Percentiles rank a stretch among this genome's conserved stretches.
Evolutionary conservation across 2,113 vertebrate species (phyloP).

Genomic region (Phaethon lepturus): DNA sequence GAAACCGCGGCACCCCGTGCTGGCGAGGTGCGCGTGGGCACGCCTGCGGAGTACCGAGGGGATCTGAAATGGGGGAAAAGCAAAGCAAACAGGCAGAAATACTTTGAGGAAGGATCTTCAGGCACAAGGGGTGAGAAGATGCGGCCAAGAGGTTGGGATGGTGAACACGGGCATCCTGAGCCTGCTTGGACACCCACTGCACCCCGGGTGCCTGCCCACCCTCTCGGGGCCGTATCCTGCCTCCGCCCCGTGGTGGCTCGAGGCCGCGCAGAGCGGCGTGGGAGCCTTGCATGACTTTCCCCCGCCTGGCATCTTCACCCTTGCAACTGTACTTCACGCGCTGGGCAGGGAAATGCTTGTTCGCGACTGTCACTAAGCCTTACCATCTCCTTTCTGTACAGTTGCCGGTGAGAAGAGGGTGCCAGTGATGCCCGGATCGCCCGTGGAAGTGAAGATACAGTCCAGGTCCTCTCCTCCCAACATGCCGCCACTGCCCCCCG

Average conservation of each 20-base stretch:
- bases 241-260: accelerated
- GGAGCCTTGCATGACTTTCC: not conserved
- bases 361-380: not conserved
- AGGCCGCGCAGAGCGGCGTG: accelerated
- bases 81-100: not conserved
- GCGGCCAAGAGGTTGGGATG: accelerated
- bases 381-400: slow-evolving; percentile 63
- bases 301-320: not conserved
- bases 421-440: slow-evolving; percentile 97
- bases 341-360: not conserved
- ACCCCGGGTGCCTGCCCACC: not conserved
- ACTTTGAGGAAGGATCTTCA: not conserved
- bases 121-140: not conserved
- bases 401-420: slow-evolving; percentile 94
- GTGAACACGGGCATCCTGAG: not conserved
- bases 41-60: accelerated
- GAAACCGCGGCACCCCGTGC: accelerated
- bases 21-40: accelerated
- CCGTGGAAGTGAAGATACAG: slow-evolving; percentile 97
- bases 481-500: slow-evolving; percentile 94
- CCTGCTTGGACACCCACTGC: not conserved
- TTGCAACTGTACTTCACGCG: accelerated
- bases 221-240: accelerated
- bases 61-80: not conserved
- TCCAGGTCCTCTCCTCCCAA: slow-evolving; percentile 91